Conservation (phyloP, 1,140 invertebrate species). For the Scaptomyza montana region DNA sequence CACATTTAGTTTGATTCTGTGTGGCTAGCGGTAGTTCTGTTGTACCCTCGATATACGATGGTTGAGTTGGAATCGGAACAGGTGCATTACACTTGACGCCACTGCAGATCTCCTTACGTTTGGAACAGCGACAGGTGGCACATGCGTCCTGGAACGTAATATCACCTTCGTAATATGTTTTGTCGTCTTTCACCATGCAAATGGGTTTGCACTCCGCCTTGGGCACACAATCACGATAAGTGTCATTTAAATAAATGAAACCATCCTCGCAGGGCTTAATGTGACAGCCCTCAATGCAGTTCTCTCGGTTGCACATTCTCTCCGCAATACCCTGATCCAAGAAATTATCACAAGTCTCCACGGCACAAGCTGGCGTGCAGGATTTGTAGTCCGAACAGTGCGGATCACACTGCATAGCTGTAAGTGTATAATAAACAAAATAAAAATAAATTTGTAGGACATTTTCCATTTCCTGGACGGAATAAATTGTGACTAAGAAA, state of each 20-base stretch:
- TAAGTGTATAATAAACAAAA: neutral
- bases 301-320: conserved; percentile 88
- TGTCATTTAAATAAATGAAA: conserved; percentile 89
- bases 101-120: conserved; percentile 88
- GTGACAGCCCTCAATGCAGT: conserved; percentile 89
- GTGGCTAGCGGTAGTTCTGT: conserved; percentile 48
- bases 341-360: conserved; percentile 93
- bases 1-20: conserved; percentile 84
- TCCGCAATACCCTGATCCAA: conserved; percentile 86
- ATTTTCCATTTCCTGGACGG: too few species aligned
- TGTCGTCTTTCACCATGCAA: conserved; percentile 88
- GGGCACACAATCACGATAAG: conserved; percentile 89
- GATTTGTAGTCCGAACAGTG: conserved; percentile 90
- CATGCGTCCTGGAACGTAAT: conserved; percentile 89
- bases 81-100: conserved; percentile 87
- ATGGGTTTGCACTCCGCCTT: conserved; percentile 88
- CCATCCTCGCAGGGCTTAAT: conserved; percentile 89
- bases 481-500: too few species aligned
- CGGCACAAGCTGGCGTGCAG: conserved; percentile 92
- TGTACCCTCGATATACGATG: conserved; percentile 43
- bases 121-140: conserved; percentile 89
- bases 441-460: too few species aligned
- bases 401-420: conserved; percentile 94
- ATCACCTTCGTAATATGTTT: conserved; percentile 90
- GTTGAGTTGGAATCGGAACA: conserved; percentile 48